Evolutionary conservation across 2,888 invertebrate genomes (phyloP).

Genomic region (Hybos culiciformis): DNA sequence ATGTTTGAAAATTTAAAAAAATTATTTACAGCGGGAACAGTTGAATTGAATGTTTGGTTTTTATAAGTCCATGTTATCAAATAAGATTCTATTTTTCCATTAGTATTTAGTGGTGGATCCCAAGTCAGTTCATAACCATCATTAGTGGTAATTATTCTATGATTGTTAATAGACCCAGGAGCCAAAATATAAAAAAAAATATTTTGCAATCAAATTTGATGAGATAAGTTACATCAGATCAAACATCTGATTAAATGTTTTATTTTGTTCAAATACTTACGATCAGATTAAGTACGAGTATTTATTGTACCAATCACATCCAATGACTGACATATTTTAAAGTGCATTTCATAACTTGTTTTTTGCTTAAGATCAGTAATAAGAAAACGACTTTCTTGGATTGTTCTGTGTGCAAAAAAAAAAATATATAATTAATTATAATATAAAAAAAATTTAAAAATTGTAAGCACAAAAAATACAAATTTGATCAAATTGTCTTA

Average conservation of each 20-base stretch:
- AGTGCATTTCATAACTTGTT: slow-evolving; percentile 11
- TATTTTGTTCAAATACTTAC: no score
- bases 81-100: slow-evolving; percentile 32
- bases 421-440: no score
- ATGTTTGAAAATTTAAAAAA: slow-evolving; percentile 30
- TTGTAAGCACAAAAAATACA: no score
- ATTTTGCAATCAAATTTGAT: not conserved
- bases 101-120: slow-evolving; percentile 31
- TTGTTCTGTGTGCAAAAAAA: no score
- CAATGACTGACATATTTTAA: slow-evolving; percentile 10
- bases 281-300: slow-evolving; percentile 30
- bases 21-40: slow-evolving; percentile 17
- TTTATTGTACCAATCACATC: slow-evolving; percentile 22
- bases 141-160: slow-evolving; percentile 24
- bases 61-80: slow-evolving; percentile 30
- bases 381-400: no score
- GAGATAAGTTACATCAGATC: not conserved
- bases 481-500: no score
- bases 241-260: no score
- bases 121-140: slow-evolving; percentile 30
- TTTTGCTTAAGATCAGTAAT: slow-evolving; percentile 9
- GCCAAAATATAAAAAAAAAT: slow-evolving; percentile 18
- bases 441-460: no score
- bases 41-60: slow-evolving; percentile 29
- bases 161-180: slow-evolving; percentile 32